Conservation (phyloP, 2,888 invertebrate species). For the Heliconius erato region DNA sequence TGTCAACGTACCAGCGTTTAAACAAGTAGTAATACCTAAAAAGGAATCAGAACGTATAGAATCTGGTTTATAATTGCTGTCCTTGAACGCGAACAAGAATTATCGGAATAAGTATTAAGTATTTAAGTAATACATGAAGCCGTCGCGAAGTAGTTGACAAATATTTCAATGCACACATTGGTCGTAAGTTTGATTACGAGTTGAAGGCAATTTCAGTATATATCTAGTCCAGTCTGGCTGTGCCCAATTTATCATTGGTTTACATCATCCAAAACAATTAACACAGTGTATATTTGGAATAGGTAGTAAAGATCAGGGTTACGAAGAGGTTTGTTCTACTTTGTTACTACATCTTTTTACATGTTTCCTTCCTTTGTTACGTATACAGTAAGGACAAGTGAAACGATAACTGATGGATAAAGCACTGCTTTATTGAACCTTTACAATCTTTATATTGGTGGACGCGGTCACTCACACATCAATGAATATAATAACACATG, state of each 20-base stretch:
- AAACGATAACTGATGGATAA: too few relatives aligned
- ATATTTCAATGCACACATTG: not conserved
- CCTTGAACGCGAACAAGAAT: slow-evolving; percentile 5
- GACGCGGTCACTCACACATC: too few relatives aligned
- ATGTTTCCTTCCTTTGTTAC: too few relatives aligned
- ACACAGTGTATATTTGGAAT: too few relatives aligned
- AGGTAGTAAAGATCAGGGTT: too few relatives aligned
- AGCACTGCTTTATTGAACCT: too few relatives aligned
- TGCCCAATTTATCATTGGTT: not conserved
- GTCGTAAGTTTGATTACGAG: not conserved
- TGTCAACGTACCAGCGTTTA: not conserved
- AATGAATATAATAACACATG: too few relatives aligned
- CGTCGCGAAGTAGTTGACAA: not conserved
- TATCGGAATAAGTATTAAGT: not conserved
- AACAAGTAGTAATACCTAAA: not conserved
- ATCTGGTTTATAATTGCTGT: slow-evolving; percentile 16
- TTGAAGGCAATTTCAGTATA: not conserved
- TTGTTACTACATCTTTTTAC: too few relatives aligned
- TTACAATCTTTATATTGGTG: too few relatives aligned
- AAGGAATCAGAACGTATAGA: not conserved
- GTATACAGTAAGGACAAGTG: too few relatives aligned
- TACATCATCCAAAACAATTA: not conserved
- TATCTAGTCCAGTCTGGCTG: too few relatives aligned
- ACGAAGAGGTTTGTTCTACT: too few relatives aligned
- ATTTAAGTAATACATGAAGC: not conserved